Evolutionary conservation across 2,888 invertebrate genomes (phyloP), one percentile per base, ranked within the genome.

Genomic region (Lapara coniferarum): DNA sequence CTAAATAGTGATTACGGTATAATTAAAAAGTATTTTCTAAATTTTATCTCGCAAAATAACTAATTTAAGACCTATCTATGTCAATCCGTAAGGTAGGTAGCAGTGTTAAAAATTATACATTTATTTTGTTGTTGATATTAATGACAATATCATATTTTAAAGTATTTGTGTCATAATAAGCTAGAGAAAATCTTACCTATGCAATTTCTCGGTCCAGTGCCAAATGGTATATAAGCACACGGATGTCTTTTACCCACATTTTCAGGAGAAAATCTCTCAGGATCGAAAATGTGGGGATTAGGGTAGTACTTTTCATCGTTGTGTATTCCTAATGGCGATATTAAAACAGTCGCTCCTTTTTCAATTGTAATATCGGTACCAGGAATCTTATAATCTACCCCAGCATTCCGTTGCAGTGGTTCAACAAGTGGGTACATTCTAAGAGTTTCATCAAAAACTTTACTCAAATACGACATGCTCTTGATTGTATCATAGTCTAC

Each of bases 341-440:
- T 72, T 0, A 85, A 37, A 4, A 92, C 78, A 1, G 78, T 77
- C 10, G 77, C 77, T 0, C 86, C 89, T 71, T 89, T 89, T 52
- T 88, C 79, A 16, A 93, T 72, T 0, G 77, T 76, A 0, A 89
- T 30, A 69, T 88, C 78, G 4, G 88, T 88, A 0, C 83, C 88
- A 3, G 90, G 90, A 58, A 92, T 71, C 52, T 74, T 78, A 72
- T 92, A 92, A 37, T 83, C 78, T 14, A 73, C 72, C 49, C 75
- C 75, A 19, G 90, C 89, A 30, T 79, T 78, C 37, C 93, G 83
- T 66, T 85, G 87, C 5, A 92, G 75, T 5, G 87, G 79, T 3
- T 89, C 87, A 1, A 90, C 85, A 8, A 94, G 81, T 0, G 95
- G 91, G 76, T 89, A 91, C 75, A 89, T 83, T 10, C 95, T 84